These are phyloP conservation scores for Mesorhabditis spiculigera DNA, from an alignment of 2,888 invertebrate genomes.

Conservation along the genomic window DNA sequence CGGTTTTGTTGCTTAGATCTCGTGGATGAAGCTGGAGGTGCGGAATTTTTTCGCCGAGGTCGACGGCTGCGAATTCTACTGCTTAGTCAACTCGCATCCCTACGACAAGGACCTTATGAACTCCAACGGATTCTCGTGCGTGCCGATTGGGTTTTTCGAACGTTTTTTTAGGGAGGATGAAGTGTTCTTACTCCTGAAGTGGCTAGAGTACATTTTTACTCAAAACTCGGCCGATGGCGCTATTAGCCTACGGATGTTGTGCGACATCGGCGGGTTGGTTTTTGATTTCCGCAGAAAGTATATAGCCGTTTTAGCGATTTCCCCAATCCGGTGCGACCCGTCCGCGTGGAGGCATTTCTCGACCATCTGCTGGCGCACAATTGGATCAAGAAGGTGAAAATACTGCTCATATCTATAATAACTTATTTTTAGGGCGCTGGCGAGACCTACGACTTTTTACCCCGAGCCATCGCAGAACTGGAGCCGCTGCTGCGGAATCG, in stretches of 20 bases:
- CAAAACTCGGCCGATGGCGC: not conserved
- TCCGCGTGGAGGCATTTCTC: not conserved
- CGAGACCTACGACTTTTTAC: not conserved
- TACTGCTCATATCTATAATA: not conserved
- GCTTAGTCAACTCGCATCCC: not conserved
- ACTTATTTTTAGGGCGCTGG: not conserved
- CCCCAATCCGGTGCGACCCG: not conserved
- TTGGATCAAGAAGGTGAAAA: constrained; percentile 2
- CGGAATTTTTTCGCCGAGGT: not conserved
- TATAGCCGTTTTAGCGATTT: not conserved
- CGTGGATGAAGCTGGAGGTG: not conserved
- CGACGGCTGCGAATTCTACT: not conserved
- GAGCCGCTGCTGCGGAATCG: not conserved
- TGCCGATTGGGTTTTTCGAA: not conserved
- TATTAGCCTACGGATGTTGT: not conserved
- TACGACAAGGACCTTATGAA: not conserved
- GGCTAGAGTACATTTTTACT: not conserved
- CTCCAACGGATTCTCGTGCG: not conserved
- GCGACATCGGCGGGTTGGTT: not conserved
- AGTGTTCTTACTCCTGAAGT: not conserved
- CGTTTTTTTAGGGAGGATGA: not conserved
- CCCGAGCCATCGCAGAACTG: not conserved
- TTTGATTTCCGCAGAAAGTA: not conserved
- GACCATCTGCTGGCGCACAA: not conserved
- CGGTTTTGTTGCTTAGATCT: not conserved